Conservation (phyloP, 2,797 vertebrate genomes). For the Botia almorhae region DNA sequence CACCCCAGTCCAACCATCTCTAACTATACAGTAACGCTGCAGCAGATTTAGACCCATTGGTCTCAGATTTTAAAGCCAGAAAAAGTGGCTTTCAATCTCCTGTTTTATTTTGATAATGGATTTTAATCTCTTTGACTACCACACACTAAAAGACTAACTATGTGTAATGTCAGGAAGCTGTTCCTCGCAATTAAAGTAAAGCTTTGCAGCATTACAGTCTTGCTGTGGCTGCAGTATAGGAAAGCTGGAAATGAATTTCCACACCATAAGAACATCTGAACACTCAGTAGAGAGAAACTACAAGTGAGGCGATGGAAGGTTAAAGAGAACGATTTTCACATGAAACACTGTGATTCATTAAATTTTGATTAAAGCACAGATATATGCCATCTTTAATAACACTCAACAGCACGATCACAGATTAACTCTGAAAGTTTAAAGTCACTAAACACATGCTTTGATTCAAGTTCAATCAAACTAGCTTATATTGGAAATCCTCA, state of each 20-base stretch:
- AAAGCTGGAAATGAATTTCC: background rate
- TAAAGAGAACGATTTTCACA: slow-evolving; percentile 13
- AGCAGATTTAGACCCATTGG: background rate
- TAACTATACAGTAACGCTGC: background rate
- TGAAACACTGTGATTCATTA: slow-evolving; percentile 28
- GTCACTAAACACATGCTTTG: slow-evolving; percentile 22
- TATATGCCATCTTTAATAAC: slow-evolving; percentile 38
- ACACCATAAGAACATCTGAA: slow-evolving; percentile 13
- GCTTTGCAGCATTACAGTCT: background rate
- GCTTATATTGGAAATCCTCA: background rate
- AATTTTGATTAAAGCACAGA: slow-evolving; percentile 30
- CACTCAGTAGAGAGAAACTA: slow-evolving; percentile 12
- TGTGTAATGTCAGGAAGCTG: background rate
- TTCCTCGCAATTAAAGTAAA: background rate
- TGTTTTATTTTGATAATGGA: slow-evolving; percentile 1
- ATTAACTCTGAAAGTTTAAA: slow-evolving; percentile 14
- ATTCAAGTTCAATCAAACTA: slow-evolving; percentile 10
- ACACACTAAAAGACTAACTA: background rate
- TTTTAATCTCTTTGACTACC: background rate
- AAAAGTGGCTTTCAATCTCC: background rate
- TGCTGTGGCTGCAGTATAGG: background rate
- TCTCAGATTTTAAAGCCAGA: background rate
- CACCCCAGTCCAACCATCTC: background rate
- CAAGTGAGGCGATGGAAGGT: background rate
- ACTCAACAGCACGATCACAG: slow-evolving; percentile 17